Evolutionary conservation across 2,113 vertebrate species (phyloP).

Genomic region (Aegithalos caudatus): DNA sequence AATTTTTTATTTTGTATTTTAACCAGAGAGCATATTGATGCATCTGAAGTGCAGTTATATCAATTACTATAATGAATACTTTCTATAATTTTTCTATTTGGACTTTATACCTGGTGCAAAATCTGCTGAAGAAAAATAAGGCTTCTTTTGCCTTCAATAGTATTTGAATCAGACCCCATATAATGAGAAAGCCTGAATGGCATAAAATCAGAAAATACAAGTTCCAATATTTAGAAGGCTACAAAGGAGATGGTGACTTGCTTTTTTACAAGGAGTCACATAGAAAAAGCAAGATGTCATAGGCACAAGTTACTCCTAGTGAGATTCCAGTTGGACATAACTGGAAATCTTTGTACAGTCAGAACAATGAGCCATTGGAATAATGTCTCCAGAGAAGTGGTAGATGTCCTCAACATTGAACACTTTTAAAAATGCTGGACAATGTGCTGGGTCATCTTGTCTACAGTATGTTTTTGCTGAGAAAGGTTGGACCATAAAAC

Average conservation of each 20-base stretch:
- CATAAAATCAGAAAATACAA: background rate
- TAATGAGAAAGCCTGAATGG: background rate
- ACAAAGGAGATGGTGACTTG: background rate
- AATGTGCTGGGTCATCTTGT: background rate
- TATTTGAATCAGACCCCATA: background rate
- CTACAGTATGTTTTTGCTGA: background rate
- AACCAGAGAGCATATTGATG: background rate
- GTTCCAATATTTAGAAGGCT: background rate
- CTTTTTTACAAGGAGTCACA: background rate
- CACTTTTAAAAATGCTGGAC: background rate
- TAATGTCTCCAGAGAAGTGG: background rate
- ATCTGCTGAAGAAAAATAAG: background rate
- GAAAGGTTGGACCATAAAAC: background rate
- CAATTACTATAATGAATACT: background rate
- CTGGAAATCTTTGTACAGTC: background rate
- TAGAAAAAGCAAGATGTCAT: background rate
- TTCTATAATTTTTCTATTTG: background rate
- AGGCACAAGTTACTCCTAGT: background rate
- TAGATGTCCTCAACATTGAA: background rate
- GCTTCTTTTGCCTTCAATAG: background rate
- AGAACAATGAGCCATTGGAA: background rate
- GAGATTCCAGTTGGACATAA: background rate
- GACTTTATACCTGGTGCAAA: background rate
- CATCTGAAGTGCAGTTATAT: slow-evolving; percentile 19
- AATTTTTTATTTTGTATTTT: background rate